These are phyloP conservation scores for Phallusia fumigata DNA, from an alignment of 23 tunicate species.

Conservation along the genomic window DNA sequence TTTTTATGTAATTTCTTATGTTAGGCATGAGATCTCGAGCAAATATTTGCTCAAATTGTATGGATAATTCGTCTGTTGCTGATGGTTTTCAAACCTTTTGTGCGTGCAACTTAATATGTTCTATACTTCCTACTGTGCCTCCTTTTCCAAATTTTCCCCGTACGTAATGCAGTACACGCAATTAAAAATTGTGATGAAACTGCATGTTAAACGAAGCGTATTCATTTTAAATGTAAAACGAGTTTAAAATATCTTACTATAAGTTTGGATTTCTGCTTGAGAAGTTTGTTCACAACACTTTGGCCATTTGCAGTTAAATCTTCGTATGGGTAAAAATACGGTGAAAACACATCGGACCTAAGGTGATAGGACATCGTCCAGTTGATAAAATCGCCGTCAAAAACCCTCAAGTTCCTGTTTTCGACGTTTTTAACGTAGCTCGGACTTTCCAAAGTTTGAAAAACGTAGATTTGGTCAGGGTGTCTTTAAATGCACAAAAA, in stretches of 20 bases:
- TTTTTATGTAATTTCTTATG: too few relatives aligned
- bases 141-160: too few relatives aligned
- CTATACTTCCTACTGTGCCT: too few relatives aligned
- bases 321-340: background rate
- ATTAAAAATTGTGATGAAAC: too few relatives aligned
- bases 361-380: conserved; percentile 17
- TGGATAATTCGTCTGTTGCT: too few relatives aligned
- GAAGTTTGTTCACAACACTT: background rate
- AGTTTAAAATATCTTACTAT: background rate
- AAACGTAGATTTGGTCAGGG: conserved; percentile 7
- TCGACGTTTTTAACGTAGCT: background rate
- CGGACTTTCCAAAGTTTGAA: background rate
- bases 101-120: too few relatives aligned
- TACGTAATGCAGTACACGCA: too few relatives aligned
- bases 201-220: too few relatives aligned
- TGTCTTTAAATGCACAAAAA: background rate
- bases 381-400: background rate
- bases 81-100: too few relatives aligned
- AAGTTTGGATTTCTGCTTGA: background rate
- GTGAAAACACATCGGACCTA: background rate
- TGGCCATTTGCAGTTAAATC: background rate
- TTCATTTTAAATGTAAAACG: too few relatives aligned
- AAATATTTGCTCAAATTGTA: too few relatives aligned
- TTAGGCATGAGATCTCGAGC: too few relatives aligned
- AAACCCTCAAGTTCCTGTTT: background rate